Evolutionary conservation across 2,888 invertebrate species (phyloP).

Genomic region (Callinectes sapidus): DNA sequence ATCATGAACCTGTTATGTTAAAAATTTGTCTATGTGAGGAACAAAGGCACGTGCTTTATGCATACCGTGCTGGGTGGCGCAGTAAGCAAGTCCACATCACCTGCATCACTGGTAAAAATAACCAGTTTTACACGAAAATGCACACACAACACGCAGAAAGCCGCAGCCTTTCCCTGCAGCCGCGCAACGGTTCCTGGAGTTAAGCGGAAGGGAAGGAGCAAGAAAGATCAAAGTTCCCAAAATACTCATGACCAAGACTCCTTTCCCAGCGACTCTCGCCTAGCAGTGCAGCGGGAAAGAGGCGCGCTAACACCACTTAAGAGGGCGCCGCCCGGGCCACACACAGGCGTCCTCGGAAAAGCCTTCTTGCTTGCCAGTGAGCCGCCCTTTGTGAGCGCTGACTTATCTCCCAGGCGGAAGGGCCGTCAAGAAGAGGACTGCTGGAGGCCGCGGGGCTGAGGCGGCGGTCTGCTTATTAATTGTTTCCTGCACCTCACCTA

Average conservation of each 20-base stretch:
- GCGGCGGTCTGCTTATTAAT: neutral
- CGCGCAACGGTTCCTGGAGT: neutral
- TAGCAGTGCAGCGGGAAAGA: neutral
- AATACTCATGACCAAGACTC: neutral
- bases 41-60: too few species aligned
- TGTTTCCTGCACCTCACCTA: neutral
- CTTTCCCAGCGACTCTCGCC: neutral
- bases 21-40: too few species aligned
- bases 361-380: neutral
- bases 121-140: neutral
- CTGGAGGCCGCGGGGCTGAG: neutral
- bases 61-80: too few species aligned
- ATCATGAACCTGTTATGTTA: too few species aligned
- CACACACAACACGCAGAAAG: neutral
- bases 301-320: conserved; percentile 7
- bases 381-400: neutral
- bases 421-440: neutral
- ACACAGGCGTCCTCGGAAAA: conserved; percentile 7
- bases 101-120: neutral
- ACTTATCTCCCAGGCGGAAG: conserved; percentile 25
- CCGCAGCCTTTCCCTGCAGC: neutral
- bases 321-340: neutral
- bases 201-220: neutral
- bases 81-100: neutral
- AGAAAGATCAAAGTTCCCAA: neutral